A percentile compares a stretch with the other conserved stretches of the same genome.
Evolutionary conservation across 1,140 invertebrate species (phyloP).

Genomic region (Drosophila pallidifrons): DNA sequence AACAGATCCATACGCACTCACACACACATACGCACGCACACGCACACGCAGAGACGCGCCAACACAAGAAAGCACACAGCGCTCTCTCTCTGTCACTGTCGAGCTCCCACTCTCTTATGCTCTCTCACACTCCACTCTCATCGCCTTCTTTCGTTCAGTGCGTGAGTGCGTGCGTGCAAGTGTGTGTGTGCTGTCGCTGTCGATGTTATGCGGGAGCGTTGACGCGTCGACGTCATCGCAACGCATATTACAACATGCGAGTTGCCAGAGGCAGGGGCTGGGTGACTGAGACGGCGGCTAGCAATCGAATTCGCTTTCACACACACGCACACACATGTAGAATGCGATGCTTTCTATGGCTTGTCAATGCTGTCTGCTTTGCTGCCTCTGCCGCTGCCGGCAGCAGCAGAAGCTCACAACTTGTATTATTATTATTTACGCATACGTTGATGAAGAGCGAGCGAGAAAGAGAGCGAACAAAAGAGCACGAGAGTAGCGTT

Average conservation of each 20-base stretch:
- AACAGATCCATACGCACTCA: conserved; percentile 58
- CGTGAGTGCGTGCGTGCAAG: conserved; percentile 25
- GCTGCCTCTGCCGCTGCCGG: not conserved
- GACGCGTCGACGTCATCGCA: conserved; percentile 54
- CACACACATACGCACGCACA: conserved; percentile 21
- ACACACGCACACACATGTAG: conserved; percentile 26
- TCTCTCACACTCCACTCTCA: not conserved
- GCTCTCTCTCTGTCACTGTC: conserved; percentile 1
- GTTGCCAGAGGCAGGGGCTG: conserved; percentile 6
- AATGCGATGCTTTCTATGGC: conserved; percentile 52
- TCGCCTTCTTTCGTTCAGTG: conserved; percentile 19
- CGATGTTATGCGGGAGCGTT: conserved; percentile 51
- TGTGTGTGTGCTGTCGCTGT: conserved; percentile 10
- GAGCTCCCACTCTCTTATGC: conserved; percentile 6
- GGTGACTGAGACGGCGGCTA: not conserved
- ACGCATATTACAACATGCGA: conserved; percentile 52
- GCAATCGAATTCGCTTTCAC: conserved; percentile 55
- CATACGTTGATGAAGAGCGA: conserved; percentile 32
- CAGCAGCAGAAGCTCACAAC: conserved; percentile 9
- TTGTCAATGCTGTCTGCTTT: conserved; percentile 23
- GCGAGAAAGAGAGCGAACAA: conserved; percentile 25
- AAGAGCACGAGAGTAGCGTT: conserved; percentile 38
- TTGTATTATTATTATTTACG: conserved; percentile 40
- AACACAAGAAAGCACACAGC: conserved; percentile 35
- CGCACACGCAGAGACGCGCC: conserved; percentile 10